Evolutionary conservation across 2,113 vertebrate species (phyloP), one percentile per base, ranked within the genome.

Genomic region (Pseudorhombus dupliciocellatus): DNA sequence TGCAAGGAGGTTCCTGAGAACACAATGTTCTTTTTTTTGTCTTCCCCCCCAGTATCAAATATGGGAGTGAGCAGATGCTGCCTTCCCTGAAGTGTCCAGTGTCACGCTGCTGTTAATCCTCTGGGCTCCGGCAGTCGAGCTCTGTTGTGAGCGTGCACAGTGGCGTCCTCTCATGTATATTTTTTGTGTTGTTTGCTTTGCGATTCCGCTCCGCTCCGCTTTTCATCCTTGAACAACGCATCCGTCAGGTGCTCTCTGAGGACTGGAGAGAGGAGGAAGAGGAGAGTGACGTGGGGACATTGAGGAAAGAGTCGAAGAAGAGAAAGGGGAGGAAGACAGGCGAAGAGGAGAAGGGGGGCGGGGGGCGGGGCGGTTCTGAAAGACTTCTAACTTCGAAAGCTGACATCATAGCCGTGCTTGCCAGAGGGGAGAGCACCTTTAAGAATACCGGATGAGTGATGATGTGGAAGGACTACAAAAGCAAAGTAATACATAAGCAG

Each of bases 371-470:
- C n/a, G n/a, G 74, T 91, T 92, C 84, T 90, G 85, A 90, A 90
- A 92, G 90, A 92, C 84, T 88, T 84, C 73, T 55, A 75, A 83
- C 85, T 90, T 86, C 74, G 21, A 87, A 87, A 79, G 82, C 83
- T 67, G 85, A 87, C 87, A 88, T 87, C 90, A 86, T 87, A 78
- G 81, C 79, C 77, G 73, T 61, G 87, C 88, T 88, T 90, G 89
- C 90, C 89, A 86, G 91, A 91, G 90, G 91, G 87, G 76, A 91
- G 81, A 90, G 87, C 85, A 87, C 81, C 89, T 91, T 88, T 84
- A 88, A 90, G 88, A 86, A 88, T 88, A 88, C 85, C 50, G 87
- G 90, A 91, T 91, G 90, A 92, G 88, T 78, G 71, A 85, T 71
- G 66, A 88, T 88, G 90, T 84, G 84, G 72, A 81, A 73, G 73